Percentiles rank a stretch among this genome's conserved stretches.
Evolutionary conservation across 2,113 vertebrate species (phyloP).

Genomic region (Toxostoma redivivum): DNA sequence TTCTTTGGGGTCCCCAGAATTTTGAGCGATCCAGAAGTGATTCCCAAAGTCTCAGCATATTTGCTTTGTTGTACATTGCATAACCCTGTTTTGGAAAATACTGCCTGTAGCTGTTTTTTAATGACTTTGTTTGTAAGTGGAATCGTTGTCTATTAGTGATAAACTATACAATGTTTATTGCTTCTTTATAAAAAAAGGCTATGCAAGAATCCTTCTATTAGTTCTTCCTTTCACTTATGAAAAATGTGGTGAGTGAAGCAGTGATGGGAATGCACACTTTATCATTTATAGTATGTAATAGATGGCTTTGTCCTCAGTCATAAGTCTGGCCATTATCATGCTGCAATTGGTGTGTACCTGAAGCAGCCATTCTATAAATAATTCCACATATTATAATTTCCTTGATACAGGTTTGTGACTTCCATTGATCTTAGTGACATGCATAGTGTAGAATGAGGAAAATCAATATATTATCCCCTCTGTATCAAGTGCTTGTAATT

Average conservation of each 20-base stretch:
- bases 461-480: neutral
- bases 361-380: neutral
- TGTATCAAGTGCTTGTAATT: neutral
- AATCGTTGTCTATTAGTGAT: neutral
- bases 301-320: neutral
- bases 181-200: neutral
- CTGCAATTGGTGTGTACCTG: neutral
- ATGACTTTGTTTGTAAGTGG: neutral
- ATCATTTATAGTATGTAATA: neutral
- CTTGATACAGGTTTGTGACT: neutral
- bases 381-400: neutral
- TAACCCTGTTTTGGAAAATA: neutral
- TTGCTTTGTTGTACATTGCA: neutral
- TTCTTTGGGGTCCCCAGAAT: neutral
- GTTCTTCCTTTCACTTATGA: neutral
- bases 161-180: neutral
- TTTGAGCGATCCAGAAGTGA: neutral
- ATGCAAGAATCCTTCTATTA: neutral
- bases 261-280: neutral
- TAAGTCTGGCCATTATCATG: neutral
- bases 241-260: neutral
- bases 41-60: neutral
- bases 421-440: neutral
- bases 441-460: neutral
- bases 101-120: neutral